Percentiles rank a stretch among this genome's conserved stretches.
Evolutionary conservation across 2,888 invertebrate genomes (phyloP).

Genomic region (Epirrita christyi): DNA sequence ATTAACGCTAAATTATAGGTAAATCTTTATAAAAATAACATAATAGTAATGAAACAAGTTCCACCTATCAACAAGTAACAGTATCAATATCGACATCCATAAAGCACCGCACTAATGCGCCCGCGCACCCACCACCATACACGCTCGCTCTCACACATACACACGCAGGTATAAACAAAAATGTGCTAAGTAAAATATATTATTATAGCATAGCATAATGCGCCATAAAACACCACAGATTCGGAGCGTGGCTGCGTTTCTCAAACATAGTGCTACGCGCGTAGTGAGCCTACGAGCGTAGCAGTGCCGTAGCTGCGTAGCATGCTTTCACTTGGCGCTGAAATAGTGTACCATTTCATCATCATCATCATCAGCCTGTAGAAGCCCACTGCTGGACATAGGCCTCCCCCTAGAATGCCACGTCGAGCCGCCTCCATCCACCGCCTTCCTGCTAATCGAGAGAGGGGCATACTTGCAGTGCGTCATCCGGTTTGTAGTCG

Average conservation of each 20-base stretch:
- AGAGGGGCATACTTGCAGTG: no score
- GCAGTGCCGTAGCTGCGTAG: conserved; percentile 41
- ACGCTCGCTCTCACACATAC: conserved; percentile 40
- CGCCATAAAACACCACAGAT: conserved; percentile 77
- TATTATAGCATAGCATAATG: conserved; percentile 80
- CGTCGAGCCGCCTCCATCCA: no score
- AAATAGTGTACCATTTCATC: no score
- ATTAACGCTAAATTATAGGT: not conserved
- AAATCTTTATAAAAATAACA: not conserved
- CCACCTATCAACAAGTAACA: conserved; percentile 16
- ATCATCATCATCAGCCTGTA: no score
- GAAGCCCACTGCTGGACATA: no score
- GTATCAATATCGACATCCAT: conserved; percentile 30
- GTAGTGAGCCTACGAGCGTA: conserved; percentile 47
- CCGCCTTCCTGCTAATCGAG: no score
- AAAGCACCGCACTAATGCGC: conserved; percentile 48
- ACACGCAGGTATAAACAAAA: conserved; percentile 64
- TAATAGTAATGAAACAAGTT: conserved; percentile 22
- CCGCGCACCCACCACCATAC: conserved; percentile 52
- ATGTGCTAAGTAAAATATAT: conserved; percentile 84
- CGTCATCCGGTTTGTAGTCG: no score
- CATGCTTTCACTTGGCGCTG: conserved; percentile 27
- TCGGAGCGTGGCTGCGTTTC: conserved; percentile 56
- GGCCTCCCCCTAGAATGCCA: no score
- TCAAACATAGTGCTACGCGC: conserved; percentile 57